Base-by-base conservation (phyloP, 2,113 vertebrate genomes). In the Anguilla japonica region DNA sequence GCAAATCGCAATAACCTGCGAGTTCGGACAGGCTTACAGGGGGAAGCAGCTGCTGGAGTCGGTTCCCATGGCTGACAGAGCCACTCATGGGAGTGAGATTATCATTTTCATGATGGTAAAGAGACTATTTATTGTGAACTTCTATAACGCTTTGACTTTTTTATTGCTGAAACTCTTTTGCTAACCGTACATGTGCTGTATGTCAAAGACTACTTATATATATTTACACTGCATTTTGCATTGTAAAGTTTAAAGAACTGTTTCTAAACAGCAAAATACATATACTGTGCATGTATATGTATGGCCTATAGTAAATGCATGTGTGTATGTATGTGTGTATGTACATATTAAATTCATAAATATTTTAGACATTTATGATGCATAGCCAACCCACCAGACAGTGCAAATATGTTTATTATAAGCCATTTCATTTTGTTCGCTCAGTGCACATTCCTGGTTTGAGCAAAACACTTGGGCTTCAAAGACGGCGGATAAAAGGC, bases 21-120 rank as follows among this genome's bases (percentile, higher is more conserved):
- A 89, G 87, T 85, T 89, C 88, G 91, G 89, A 90, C 60, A 75
- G 90, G 89, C 83, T 91, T 92, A 83, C 78, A 81, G 46, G 88
- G 89, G 84, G 86, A 34, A 93, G 92, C 93, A 94, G 93, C 94
- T 95, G 93, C 91, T 88, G 63, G 60, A 86, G 86, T 88, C 89
- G 71, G 39, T 18, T 80, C 18, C 67, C 9, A 79, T 87, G 82
- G 41, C 85, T 90, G 15, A 50, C 26, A n/a, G 20, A 26, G 71
- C 8, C 71, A 20, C 6, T 56, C 41, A 34, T 85, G 92, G 91
- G 92, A 93, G 90, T 84, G 53, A 83, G 90, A 88, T 84, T 89
- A 92, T 91, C 11, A 85, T 91, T 93, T 56, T 93, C 89, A 92
- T 82, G 90, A 88, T 89, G 9, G 82, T 85, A 87, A 91, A 93